These are phyloP conservation scores for Anomalospiza imberbis DNA, from an alignment of 2,797 vertebrate genomes.

Conservation along the genomic window DNA sequence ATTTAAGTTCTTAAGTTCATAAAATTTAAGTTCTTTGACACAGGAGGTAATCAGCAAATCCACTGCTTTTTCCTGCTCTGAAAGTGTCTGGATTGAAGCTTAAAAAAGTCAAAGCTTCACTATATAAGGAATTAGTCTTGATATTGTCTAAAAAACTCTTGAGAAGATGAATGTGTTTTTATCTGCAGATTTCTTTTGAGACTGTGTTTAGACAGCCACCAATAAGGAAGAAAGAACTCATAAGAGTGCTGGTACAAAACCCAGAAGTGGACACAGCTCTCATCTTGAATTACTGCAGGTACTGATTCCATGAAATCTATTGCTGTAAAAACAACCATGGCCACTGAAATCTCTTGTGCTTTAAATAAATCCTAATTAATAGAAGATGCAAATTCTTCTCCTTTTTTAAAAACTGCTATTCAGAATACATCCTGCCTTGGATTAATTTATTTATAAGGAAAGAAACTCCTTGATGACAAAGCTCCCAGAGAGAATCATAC, in stretches of 20 bases:
- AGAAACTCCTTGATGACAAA: neutral
- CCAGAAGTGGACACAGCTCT: slow-evolving; percentile 82
- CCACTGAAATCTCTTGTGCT: neutral
- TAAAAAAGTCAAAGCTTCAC: neutral
- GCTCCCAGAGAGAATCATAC: neutral
- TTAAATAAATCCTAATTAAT: neutral
- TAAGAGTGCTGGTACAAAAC: slow-evolving; percentile 87
- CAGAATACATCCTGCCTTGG: neutral
- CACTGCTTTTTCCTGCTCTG: neutral
- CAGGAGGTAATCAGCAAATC: neutral
- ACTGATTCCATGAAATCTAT: neutral
- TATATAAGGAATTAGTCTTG: neutral
- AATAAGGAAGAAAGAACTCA: slow-evolving; percentile 84
- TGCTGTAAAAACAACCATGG: neutral
- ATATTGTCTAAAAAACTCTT: neutral
- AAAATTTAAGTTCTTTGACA: neutral
- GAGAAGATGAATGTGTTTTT: neutral
- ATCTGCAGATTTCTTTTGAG: slow-evolving; percentile 90
- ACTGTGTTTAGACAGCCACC: slow-evolving; percentile 85
- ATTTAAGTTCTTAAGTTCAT: neutral
- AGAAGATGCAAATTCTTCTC: neutral
- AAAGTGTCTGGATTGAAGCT: neutral
- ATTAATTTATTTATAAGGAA: neutral
- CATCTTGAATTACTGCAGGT: slow-evolving; percentile 91
- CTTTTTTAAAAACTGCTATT: accelerated